phyloP scores from a whole-genome alignment of 2,113 vertebrate genomes.

The Gadus chalcogrammus region DNA sequence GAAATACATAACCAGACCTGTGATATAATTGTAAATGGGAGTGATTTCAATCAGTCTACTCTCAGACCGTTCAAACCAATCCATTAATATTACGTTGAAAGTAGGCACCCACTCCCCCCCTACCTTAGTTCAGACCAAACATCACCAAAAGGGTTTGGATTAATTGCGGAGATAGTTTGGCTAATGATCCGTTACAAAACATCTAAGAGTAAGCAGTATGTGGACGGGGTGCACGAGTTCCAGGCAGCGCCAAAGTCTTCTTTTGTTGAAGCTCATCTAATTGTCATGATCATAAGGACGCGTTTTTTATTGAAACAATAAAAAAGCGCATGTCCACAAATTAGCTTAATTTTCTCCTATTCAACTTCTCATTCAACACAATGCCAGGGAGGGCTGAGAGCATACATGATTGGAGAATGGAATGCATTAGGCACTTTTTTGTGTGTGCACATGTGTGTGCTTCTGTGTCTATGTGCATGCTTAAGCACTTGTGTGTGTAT shows the following conservation, averaged over 20 bases:
- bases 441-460: slow-evolving; percentile 30
- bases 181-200: slow-evolving; percentile 47
- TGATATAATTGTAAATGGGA: neutral
- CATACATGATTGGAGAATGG: slow-evolving; percentile 63
- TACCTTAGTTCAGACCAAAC: slow-evolving; percentile 24
- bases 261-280: slow-evolving; percentile 65
- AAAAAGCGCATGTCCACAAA: slow-evolving; percentile 68
- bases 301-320: slow-evolving; percentile 64
- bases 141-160: slow-evolving; percentile 34
- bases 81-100: slow-evolving; percentile 25
- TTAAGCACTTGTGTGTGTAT: slow-evolving; percentile 48
- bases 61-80: neutral
- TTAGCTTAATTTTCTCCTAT: slow-evolving; percentile 63
- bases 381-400: slow-evolving; percentile 62
- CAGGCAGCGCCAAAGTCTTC: slow-evolving; percentile 52
- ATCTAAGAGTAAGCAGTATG: slow-evolving; percentile 48
- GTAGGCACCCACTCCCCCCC: slow-evolving; percentile 12
- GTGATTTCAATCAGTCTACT: neutral
- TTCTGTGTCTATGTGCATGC: slow-evolving; percentile 17
- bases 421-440: slow-evolving; percentile 25
- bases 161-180: slow-evolving; percentile 27
- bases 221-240: slow-evolving; percentile 31
- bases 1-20: neutral
- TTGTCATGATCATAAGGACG: slow-evolving; percentile 59
- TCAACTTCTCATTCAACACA: slow-evolving; percentile 61